Base-by-base conservation (phyloP, 2,113 vertebrate species). In the Labeo rohita region DNA sequence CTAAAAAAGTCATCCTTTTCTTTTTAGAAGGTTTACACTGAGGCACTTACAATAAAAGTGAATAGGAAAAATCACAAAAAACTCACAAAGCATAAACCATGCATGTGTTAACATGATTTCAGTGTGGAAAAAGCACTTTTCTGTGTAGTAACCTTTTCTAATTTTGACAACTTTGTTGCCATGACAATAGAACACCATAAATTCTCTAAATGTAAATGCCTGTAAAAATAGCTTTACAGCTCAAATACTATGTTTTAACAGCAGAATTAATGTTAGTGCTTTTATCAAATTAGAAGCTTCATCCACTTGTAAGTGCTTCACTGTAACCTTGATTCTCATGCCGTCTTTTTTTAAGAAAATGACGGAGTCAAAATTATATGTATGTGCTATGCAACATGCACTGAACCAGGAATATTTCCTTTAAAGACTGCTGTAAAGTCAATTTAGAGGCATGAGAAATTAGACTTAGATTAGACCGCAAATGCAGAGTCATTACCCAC, bases 361-460 rank as follows among this genome's bases (percentile, higher is more conserved):
- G 49, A 83, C 54, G 0, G 56, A 13, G 18, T 52, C n/a, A 16
- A 76, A 50, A 76, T 50, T 9, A 76, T 76, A 28, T 52, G 2
- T 23, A 0, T 15, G 23, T 28, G 3, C 49, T 54, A 49, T 36
- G 36, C 34, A 77, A 72, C 68, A 45, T 45, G 39, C 43, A 72
- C 10, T 72, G 36, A 72, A 54, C 49, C 23, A 13, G 12, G 6
- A 16, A 54, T 54, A 54, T 13, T 75, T 61, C 85, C 10, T 45
- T 72, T 12, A 70, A 47, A 47, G 43, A 84, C 23, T 23, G 34
- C 13, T 68, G 63, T 63, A 84, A 87, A 87, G 80, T 84, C 36
- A 50, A 73, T 87, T 87, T 80, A 10, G 52, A 84, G 63, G 81
- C n/a, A 59, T 36, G 18, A 76, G 16, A 54, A 84, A 54, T 80